phyloP scores from a whole-genome alignment of 1,140 invertebrate genomes.

The Thaumetopoea pityocampa region DNA sequence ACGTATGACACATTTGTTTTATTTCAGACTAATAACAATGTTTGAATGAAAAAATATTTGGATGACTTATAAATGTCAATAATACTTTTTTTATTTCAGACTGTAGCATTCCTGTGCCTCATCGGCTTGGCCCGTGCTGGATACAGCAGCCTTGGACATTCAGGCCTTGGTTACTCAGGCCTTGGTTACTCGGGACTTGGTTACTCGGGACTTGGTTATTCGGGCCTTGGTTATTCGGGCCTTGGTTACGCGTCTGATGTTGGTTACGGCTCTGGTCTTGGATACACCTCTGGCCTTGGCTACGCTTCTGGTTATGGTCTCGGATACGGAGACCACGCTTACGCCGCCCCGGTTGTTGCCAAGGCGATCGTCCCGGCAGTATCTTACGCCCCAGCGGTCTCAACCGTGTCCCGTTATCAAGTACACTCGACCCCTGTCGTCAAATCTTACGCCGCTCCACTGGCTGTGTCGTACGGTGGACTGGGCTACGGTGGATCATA shows the following conservation, averaged over 20 bases:
- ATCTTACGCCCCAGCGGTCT: constrained; percentile 26
- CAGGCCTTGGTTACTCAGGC: no score
- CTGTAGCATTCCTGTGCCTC: constrained; percentile 24
- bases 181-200: no score
- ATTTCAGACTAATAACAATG: no score
- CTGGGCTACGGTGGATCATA: constrained; percentile 12
- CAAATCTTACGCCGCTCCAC: constrained; percentile 26
- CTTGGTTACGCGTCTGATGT: no score
- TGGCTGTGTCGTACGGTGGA: constrained; percentile 16
- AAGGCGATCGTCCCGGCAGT: constrained; percentile 17
- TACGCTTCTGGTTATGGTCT: constrained; percentile 16
- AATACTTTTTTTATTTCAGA: constrained; percentile 21
- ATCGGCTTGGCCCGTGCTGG: constrained; percentile 27
- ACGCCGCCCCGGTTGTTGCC: constrained; percentile 21
- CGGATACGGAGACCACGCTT: constrained; percentile 21
- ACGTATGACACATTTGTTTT: no score
- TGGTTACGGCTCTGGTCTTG: constrained; percentile 17
- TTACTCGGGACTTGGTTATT: no score
- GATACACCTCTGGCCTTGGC: constrained; percentile 16
- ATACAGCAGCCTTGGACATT: constrained; percentile 28
- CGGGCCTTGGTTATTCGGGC: no score
- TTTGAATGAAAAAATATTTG: neutral
- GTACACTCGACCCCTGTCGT: constrained; percentile 30
- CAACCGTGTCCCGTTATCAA: constrained; percentile 28
- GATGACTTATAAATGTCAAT: neutral